These are phyloP conservation scores for Caenorhabditis sp. DNA, from an alignment of 2,888 invertebrate genomes.

Conservation along the genomic window DNA sequence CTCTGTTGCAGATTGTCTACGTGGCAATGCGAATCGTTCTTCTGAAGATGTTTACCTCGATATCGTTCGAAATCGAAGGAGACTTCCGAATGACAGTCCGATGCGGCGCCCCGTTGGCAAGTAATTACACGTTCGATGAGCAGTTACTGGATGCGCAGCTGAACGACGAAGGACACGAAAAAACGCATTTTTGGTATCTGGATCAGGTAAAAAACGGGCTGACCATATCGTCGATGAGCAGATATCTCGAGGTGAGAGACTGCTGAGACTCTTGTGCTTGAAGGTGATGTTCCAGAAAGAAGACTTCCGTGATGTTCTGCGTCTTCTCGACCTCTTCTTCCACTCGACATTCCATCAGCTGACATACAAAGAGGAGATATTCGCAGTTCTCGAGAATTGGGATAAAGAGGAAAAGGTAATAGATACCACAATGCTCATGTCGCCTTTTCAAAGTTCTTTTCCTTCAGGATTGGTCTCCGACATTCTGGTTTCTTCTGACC, in stretches of 20 bases:
- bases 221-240: conserved; percentile 45
- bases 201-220: conserved; percentile 53
- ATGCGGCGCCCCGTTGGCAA: conserved; percentile 31
- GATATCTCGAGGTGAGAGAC: conserved; percentile 35
- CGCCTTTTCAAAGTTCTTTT: background rate
- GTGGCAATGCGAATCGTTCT: conserved; percentile 42
- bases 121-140: conserved; percentile 41
- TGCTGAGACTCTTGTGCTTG: background rate
- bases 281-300: conserved; percentile 28
- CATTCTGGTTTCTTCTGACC: conserved; percentile 56
- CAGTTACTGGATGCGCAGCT: conserved; percentile 45
- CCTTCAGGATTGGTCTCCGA: conserved; percentile 49
- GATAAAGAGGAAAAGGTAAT: conserved; percentile 36
- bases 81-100: conserved; percentile 38
- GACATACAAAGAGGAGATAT: conserved; percentile 57
- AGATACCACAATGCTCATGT: background rate
- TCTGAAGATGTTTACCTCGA: conserved; percentile 48
- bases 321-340: conserved; percentile 63
- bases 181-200: conserved; percentile 41
- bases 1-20: conserved; percentile 55
- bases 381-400: conserved; percentile 40
- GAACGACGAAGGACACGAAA: conserved; percentile 49
- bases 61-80: conserved; percentile 48
- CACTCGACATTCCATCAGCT: conserved; percentile 65
- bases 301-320: conserved; percentile 58